phyloP scores from a whole-genome alignment of 2,797 vertebrate genomes.

The Myiothlypis coronata region DNA sequence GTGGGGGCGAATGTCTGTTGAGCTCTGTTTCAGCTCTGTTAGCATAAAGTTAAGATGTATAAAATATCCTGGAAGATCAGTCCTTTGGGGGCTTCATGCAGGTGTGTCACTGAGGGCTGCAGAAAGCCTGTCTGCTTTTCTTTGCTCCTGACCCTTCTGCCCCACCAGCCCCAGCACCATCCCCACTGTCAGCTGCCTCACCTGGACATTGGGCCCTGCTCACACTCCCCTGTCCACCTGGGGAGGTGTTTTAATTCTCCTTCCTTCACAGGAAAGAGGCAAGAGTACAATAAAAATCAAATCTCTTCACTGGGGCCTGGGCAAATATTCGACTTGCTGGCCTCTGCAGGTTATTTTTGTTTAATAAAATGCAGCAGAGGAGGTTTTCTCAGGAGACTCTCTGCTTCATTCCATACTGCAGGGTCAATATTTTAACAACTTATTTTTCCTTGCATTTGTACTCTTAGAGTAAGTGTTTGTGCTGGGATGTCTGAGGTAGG shows the following conservation, averaged over 20 bases:
- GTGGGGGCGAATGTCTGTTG: not conserved
- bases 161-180: not conserved
- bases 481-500: not conserved
- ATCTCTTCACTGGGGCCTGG: not conserved
- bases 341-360: not conserved
- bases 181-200: not conserved
- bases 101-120: not conserved
- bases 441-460: not conserved
- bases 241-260: not conserved
- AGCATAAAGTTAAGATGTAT: not conserved
- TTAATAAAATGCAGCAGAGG: slow-evolving; percentile 6
- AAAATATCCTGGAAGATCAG: not conserved
- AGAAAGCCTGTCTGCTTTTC: not conserved
- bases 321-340: not conserved
- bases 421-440: slow-evolving; percentile 41
- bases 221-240: not conserved
- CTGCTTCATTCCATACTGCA: not conserved
- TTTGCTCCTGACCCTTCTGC: not conserved
- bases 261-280: not conserved
- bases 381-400: not conserved
- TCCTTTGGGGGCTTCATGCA: not conserved
- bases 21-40: not conserved
- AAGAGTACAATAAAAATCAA: not conserved
- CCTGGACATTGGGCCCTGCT: not conserved
- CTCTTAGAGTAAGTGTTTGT: not conserved